Conservation (phyloP, 2,797 vertebrate species). For the Cossypha heuglini region DNA sequence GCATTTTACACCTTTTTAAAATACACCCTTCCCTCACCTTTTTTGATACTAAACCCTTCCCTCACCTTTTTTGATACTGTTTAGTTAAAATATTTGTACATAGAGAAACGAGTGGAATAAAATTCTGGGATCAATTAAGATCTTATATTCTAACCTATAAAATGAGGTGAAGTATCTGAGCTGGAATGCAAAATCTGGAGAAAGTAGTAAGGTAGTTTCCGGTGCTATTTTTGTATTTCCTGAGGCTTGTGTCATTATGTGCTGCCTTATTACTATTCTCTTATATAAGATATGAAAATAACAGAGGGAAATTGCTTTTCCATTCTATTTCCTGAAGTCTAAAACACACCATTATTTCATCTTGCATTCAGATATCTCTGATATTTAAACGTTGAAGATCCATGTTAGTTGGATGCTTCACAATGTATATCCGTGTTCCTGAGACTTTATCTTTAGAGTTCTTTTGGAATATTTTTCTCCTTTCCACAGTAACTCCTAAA, state of each 20-base stretch:
- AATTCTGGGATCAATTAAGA: neutral
- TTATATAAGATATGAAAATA: conserved; percentile 41
- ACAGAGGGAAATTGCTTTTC: conserved; percentile 60
- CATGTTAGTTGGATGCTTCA: neutral
- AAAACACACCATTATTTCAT: conserved; percentile 48
- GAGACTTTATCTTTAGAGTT: neutral
- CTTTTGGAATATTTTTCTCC: neutral
- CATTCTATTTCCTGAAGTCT: conserved; percentile 50
- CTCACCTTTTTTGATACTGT: neutral
- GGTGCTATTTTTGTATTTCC: conserved; percentile 41
- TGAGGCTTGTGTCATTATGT: conserved; percentile 5
- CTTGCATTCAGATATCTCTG: conserved; percentile 47
- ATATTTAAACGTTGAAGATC: conserved; percentile 24
- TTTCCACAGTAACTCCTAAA: neutral
- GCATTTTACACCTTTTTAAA: neutral
- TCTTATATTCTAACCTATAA: conserved; percentile 7
- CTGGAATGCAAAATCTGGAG: conserved; percentile 52
- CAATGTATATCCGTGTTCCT: neutral
- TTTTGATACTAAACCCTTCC: neutral
- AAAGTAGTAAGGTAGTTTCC: conserved; percentile 36
- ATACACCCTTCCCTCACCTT: neutral
- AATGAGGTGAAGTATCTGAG: conserved; percentile 43
- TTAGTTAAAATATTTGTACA: neutral
- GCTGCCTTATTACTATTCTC: conserved; percentile 35
- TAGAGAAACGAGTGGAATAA: neutral